These are phyloP conservation scores for Gymnoscopelus microlampas DNA, from an alignment of 2,797 vertebrate species.

Conservation along the genomic window DNA sequence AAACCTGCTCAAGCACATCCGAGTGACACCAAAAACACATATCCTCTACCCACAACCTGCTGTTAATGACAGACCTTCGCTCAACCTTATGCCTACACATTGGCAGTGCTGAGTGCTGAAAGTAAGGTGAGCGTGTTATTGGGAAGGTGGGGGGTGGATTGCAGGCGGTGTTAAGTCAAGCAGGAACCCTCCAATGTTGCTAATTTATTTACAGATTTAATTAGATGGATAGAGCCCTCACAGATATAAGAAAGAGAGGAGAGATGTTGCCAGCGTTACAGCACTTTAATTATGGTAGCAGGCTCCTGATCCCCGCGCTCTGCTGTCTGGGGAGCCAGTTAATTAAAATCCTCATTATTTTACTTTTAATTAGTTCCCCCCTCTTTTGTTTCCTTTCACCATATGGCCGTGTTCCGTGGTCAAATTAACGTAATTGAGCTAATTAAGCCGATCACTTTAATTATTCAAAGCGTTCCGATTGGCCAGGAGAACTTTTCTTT, in stretches of 20 bases:
- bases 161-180: constrained; percentile 80
- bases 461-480: constrained; percentile 89
- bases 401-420: constrained; percentile 89
- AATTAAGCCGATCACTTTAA: constrained; percentile 92
- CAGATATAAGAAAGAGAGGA: constrained; percentile 84
- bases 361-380: constrained; percentile 90
- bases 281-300: constrained; percentile 87
- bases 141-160: constrained; percentile 68
- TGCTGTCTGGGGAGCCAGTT: constrained; percentile 86
- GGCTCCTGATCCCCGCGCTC: constrained; percentile 85
- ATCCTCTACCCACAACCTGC: constrained; percentile 37
- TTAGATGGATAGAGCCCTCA: constrained; percentile 87
- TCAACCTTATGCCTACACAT: constrained; percentile 65
- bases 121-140: constrained; percentile 75
- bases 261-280: constrained; percentile 87
- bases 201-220: constrained; percentile 92
- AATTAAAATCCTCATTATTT: constrained; percentile 92
- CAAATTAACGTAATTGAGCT: constrained; percentile 93
- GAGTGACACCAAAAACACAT: not conserved
- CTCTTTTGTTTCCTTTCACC: constrained; percentile 86
- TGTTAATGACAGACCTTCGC: constrained; percentile 62
- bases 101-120: constrained; percentile 54
- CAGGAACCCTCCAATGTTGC: constrained; percentile 85
- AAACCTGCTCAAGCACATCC: not conserved
- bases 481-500: constrained; percentile 78